Conservation (phyloP, 2,888 invertebrate genomes). For the Theretra japonica region DNA sequence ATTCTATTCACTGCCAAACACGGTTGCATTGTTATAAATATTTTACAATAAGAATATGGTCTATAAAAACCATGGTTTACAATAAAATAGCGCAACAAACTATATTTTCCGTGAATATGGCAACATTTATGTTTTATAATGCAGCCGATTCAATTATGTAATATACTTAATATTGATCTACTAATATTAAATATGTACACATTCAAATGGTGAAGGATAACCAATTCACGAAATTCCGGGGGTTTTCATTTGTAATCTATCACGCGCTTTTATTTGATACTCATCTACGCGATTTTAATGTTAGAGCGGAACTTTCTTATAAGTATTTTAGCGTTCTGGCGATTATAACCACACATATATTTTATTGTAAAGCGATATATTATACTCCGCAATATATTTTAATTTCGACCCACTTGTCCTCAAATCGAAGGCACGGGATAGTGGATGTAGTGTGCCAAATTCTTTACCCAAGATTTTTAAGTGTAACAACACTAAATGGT, state of each 20-base stretch:
- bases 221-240: constrained; percentile 27
- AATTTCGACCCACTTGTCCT: constrained; percentile 68
- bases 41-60: not conserved
- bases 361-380: constrained; percentile 41
- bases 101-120: not conserved
- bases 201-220: constrained; percentile 27
- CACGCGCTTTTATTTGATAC: not conserved
- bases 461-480: constrained; percentile 40
- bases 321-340: constrained; percentile 2
- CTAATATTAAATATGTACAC: constrained; percentile 9
- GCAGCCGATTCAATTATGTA: not conserved
- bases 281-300: not conserved
- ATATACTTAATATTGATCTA: constrained; percentile 2
- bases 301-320: constrained; percentile 5
- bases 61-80: not conserved
- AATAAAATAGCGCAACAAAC: not conserved
- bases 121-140: not conserved
- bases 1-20: not conserved
- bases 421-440: constrained; percentile 63
- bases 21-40: not conserved
- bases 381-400: constrained; percentile 33
- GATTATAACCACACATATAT: constrained; percentile 32
- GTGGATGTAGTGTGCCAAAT: constrained; percentile 70
- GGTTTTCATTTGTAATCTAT: constrained; percentile 24
- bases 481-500: constrained; percentile 34